A percentile compares a stretch with the other conserved stretches of the same genome.
These are phyloP conservation scores for Tiphia femorata DNA, from an alignment of 2,888 invertebrate genomes.

Conservation along the genomic window DNA sequence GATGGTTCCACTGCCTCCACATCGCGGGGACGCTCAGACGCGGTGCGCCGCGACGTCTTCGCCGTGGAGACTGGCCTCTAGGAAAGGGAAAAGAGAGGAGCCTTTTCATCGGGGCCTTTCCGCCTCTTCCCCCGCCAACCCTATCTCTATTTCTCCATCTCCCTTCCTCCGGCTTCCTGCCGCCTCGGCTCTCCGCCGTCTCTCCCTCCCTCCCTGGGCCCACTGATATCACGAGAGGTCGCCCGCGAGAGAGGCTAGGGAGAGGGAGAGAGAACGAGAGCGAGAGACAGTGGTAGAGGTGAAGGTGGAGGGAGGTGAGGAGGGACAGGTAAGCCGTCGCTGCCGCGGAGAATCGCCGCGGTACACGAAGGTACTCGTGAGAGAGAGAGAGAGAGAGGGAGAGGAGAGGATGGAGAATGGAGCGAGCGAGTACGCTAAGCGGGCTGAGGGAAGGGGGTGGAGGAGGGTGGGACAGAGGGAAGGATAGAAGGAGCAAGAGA, in stretches of 20 bases:
- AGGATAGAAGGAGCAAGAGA: slow-evolving; percentile 7
- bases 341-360: slow-evolving; percentile 26
- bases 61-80: slow-evolving; percentile 27
- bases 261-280: no score
- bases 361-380: slow-evolving; percentile 29
- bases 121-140: slow-evolving; percentile 7
- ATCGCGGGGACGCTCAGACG: no score
- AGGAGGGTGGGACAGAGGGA: slow-evolving; percentile 20
- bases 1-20: no score
- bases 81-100: slow-evolving; percentile 45
- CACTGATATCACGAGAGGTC: slow-evolving; percentile 43
- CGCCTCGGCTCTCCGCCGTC: slow-evolving; percentile 8
- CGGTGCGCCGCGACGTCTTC: slow-evolving; percentile 33
- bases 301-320: slow-evolving; percentile 30
- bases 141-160: neutral
- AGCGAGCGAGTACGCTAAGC: no score
- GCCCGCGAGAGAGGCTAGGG: slow-evolving; percentile 8
- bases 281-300: neutral
- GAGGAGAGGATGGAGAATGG: slow-evolving; percentile 22
- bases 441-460: no score
- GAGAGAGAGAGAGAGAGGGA: slow-evolving; percentile 19
- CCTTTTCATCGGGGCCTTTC: slow-evolving; percentile 34
- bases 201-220: slow-evolving; percentile 28
- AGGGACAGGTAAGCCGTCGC: slow-evolving; percentile 38
- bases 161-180: slow-evolving; percentile 6